These are phyloP conservation scores for Cepaea hortensis DNA, from an alignment of 2,888 invertebrate genomes.

Conservation along the genomic window DNA sequence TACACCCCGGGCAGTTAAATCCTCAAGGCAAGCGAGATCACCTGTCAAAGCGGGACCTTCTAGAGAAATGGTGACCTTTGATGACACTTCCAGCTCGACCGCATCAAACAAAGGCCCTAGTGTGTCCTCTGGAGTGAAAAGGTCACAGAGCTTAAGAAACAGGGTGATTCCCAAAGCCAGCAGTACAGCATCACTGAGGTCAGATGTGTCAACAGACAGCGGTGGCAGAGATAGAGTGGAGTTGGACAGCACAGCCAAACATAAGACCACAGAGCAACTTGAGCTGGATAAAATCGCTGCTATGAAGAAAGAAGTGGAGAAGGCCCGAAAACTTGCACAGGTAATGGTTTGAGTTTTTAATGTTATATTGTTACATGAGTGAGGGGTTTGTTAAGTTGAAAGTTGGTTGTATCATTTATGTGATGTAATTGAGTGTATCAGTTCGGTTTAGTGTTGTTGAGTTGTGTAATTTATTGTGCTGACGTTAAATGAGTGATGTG, in stretches of 20 bases:
- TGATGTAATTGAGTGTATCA: too few relatives aligned
- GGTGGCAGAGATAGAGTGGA: not conserved
- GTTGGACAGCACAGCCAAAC: not conserved
- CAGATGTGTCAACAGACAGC: not conserved
- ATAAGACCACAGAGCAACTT: slow-evolving; percentile 68
- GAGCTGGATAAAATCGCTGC: slow-evolving; percentile 69
- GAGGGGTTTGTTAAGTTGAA: not conserved
- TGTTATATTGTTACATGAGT: not conserved
- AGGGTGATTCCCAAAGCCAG: not conserved
- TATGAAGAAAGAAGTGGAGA: slow-evolving; percentile 62
- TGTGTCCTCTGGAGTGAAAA: not conserved
- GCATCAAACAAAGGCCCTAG: not conserved
- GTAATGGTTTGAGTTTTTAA: not conserved
- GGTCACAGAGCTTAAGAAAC: slow-evolving; percentile 32
- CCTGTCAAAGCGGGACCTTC: not conserved
- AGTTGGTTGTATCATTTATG: not conserved
- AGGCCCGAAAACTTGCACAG: slow-evolving; percentile 61
- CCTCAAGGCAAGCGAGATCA: not conserved
- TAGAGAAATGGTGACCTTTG: not conserved
- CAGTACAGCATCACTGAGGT: not conserved
- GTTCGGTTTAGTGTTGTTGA: too few relatives aligned
- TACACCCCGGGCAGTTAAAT: not conserved
- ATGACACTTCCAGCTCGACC: not conserved
- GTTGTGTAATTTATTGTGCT: too few relatives aligned
- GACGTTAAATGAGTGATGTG: too few relatives aligned